These are phyloP conservation scores for Periphyllus acericola DNA, from an alignment of 2,888 invertebrate species.

Conservation along the genomic window DNA sequence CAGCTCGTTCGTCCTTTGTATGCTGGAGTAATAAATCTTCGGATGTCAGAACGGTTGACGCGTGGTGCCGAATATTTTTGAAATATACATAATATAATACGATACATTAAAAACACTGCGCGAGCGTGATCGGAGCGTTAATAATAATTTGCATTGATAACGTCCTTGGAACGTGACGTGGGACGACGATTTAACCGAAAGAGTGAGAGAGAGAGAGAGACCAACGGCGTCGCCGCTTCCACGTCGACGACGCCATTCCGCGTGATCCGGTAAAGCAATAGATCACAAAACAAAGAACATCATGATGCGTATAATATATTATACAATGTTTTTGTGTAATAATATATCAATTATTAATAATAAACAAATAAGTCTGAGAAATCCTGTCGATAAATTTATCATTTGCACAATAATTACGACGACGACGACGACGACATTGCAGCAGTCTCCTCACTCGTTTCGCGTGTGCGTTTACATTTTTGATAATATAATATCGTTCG, in stretches of 20 bases:
- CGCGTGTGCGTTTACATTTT: too few relatives aligned
- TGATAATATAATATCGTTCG: neutral
- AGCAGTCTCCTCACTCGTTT: too few relatives aligned
- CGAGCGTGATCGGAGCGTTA: constrained; percentile 14
- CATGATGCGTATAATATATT: neutral
- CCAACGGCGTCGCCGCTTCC: neutral
- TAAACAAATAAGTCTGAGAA: too few relatives aligned
- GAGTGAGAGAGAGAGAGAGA: neutral
- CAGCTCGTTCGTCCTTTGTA: neutral
- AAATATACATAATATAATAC: too few relatives aligned
- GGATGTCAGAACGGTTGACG: neutral
- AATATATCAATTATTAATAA: neutral
- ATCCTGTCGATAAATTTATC: too few relatives aligned
- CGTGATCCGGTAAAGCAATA: neutral
- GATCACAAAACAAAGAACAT: neutral
- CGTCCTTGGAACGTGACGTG: constrained; percentile 47
- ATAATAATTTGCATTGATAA: constrained; percentile 25
- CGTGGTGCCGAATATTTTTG: neutral
- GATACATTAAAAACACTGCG: neutral
- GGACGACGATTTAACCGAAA: neutral
- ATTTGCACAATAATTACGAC: too few relatives aligned
- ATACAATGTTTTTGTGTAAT: neutral
- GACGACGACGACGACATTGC: too few relatives aligned
- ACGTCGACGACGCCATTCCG: neutral
- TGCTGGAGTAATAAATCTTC: neutral